Evolutionary conservation across 2,797 vertebrate species (phyloP).

Genomic region (Coregonus ussuriensis): DNA sequence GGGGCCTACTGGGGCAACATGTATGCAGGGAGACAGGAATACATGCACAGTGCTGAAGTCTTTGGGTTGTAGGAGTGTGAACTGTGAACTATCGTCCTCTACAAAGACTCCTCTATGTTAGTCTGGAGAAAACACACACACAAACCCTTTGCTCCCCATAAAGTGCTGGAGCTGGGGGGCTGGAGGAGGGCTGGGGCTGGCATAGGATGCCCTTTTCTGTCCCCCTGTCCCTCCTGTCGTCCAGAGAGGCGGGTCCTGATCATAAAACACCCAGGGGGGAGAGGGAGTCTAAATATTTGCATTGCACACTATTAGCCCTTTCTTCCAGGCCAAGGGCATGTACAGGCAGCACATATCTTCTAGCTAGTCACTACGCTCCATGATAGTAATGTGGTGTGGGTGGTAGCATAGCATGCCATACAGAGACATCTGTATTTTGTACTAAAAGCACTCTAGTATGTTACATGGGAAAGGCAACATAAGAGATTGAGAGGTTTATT

Average conservation of each 20-base stretch:
- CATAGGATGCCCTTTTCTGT: too few relatives aligned
- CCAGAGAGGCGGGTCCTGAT: constrained; percentile 11
- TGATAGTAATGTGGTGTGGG: not conserved
- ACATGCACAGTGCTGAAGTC: constrained; percentile 2
- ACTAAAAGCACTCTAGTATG: not conserved
- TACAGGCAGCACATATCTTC: not conserved
- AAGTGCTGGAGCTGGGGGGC: not conserved
- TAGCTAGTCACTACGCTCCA: not conserved
- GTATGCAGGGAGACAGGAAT: not conserved
- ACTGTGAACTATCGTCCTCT: constrained; percentile 4
- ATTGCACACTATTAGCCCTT: constrained; percentile 9
- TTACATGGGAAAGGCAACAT: not conserved
- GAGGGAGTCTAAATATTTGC: constrained; percentile 38
- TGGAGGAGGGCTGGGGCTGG: not conserved
- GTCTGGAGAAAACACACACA: not conserved
- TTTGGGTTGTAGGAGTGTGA: constrained; percentile 1
- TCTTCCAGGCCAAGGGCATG: not conserved
- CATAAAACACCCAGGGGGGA: constrained; percentile 15
- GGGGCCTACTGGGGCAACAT: not conserved
- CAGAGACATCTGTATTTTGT: not conserved
- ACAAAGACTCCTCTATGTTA: constrained; percentile 41
- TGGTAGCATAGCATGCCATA: too few relatives aligned
- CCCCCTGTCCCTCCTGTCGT: not conserved
- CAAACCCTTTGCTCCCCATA: constrained; percentile 12
- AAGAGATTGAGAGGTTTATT: not conserved